These are phyloP conservation scores for Pseudomyrmex concolor DNA, from an alignment of 1,140 invertebrate genomes.

Conservation along the genomic window DNA sequence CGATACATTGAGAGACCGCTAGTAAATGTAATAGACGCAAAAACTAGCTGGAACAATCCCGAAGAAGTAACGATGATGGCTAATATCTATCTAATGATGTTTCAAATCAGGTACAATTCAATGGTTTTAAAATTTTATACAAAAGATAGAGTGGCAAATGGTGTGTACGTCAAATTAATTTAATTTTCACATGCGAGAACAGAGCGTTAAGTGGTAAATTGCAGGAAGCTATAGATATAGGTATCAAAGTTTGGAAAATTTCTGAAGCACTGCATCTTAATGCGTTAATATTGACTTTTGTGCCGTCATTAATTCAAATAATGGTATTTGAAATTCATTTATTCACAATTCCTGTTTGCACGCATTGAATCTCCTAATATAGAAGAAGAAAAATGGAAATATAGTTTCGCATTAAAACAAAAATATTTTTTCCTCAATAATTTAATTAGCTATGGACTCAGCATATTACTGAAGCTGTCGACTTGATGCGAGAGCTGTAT, in stretches of 20 bases:
- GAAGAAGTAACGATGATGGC: conserved; percentile 64
- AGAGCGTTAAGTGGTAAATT: conserved; percentile 69
- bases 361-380: too few species aligned
- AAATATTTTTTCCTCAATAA: neutral
- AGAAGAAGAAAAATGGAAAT: too few species aligned
- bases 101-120: conserved; percentile 67
- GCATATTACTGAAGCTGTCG: conserved; percentile 67
- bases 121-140: conserved; percentile 12
- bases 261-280: conserved; percentile 51
- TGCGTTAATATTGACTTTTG: conserved; percentile 49
- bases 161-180: neutral
- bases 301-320: conserved; percentile 70
- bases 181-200: neutral
- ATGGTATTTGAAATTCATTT: conserved; percentile 59
- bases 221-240: conserved; percentile 59
- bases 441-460: conserved; percentile 69
- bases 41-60: conserved; percentile 50
- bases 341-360: neutral
- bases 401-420: too few species aligned
- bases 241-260: conserved; percentile 66
- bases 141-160: neutral
- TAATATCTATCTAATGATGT: conserved; percentile 65
- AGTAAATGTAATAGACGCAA: conserved; percentile 35
- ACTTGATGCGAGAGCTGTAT: conserved; percentile 69
- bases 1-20: conserved; percentile 64